A percentile compares a stretch with the other conserved stretches of the same genome.
phyloP scores from a whole-genome alignment of 1,140 invertebrate species.

The Wiebesia pumilae region DNA sequence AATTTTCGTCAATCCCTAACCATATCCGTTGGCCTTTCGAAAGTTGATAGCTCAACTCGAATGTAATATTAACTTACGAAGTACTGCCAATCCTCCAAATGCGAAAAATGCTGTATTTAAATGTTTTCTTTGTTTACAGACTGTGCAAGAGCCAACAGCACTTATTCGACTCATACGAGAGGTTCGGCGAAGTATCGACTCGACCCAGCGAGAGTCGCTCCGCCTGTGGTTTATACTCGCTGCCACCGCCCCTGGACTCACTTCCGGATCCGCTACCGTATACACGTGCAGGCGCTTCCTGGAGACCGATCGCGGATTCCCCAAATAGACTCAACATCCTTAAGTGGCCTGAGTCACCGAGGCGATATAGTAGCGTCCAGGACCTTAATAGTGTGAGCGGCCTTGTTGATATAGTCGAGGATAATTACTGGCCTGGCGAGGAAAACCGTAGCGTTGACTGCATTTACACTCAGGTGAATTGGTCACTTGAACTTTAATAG shows the following conservation, averaged over 20 bases:
- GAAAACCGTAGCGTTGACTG: slow-evolving; percentile 70
- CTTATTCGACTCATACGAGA: slow-evolving; percentile 69
- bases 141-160: slow-evolving; percentile 73
- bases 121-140: slow-evolving; percentile 39
- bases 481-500: background rate
- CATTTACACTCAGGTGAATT: slow-evolving; percentile 70
- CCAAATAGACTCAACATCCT: slow-evolving; percentile 66
- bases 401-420: slow-evolving; percentile 72
- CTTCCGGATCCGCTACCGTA: slow-evolving; percentile 62
- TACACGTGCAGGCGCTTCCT: slow-evolving; percentile 24
- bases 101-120: no score
- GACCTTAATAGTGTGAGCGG: slow-evolving; percentile 71
- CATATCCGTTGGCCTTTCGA: no score
- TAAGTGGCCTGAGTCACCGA: slow-evolving; percentile 67
- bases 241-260: slow-evolving; percentile 59
- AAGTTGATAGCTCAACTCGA: no score
- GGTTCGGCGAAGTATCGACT: slow-evolving; percentile 60
- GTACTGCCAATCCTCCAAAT: no score
- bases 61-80: no score
- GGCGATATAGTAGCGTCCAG: slow-evolving; percentile 69
- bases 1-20: no score
- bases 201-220: slow-evolving; percentile 66
- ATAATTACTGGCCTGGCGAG: slow-evolving; percentile 70
- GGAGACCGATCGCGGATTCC: background rate
- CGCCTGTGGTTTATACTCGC: slow-evolving; percentile 66